Evolutionary conservation across 30 jellyfish, hydroid and myxozoan genomes (phyloP).

Genomic region (Hydra vulgaris): DNA sequence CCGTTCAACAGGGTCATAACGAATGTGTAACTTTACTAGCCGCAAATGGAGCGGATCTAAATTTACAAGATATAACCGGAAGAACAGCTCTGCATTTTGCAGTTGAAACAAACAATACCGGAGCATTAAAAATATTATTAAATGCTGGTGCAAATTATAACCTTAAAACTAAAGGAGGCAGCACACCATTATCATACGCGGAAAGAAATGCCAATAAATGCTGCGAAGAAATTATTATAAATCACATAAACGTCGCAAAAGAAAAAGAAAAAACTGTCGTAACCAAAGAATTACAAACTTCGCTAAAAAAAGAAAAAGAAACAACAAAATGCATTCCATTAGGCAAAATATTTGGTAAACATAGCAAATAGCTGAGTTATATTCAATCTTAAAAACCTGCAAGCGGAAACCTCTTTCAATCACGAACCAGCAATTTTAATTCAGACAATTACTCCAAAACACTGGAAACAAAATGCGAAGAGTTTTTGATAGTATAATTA

Average conservation of each 20-base stretch:
- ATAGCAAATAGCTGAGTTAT: background rate
- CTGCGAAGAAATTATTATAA: constrained; percentile 28
- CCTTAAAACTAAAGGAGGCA: constrained; percentile 50
- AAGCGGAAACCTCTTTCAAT: too few relatives aligned
- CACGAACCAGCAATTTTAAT: too few relatives aligned
- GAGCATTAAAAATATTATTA: constrained; percentile 22
- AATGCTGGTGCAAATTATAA: constrained; percentile 32
- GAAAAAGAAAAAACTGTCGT: constrained; percentile 11
- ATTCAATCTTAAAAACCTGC: background rate
- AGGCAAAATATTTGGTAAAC: background rate
- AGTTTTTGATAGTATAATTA: background rate
- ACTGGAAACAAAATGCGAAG: background rate
- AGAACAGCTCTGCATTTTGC: constrained; percentile 58
- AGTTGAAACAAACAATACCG: constrained; percentile 31
- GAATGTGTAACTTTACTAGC: constrained; percentile 26
- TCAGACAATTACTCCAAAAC: too few relatives aligned
- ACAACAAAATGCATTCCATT: constrained; percentile 18
- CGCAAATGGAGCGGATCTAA: constrained; percentile 24
- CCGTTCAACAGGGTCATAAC: constrained; percentile 49
- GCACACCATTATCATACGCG: constrained; percentile 43
- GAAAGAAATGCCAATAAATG: constrained; percentile 22
- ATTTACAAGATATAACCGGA: constrained; percentile 28
- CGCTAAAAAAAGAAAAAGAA: constrained; percentile 11
- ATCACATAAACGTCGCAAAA: constrained; percentile 21
- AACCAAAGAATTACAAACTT: background rate